These are phyloP conservation scores for Microtus montanus DNA, from an alignment of 2,113 vertebrate species.

Conservation along the genomic window DNA sequence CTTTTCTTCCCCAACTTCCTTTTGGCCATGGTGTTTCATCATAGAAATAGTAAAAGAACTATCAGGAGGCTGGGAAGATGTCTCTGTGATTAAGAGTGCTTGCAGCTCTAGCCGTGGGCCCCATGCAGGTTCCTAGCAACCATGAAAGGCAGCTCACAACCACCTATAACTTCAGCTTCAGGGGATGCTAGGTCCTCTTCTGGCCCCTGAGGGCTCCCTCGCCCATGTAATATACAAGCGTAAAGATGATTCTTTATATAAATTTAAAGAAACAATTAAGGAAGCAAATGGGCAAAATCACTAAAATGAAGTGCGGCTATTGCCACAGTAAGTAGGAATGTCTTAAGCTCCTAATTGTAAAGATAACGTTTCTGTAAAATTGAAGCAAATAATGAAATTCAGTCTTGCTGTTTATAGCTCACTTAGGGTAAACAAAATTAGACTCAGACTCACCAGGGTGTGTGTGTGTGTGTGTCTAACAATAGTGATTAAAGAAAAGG, in stretches of 20 bases:
- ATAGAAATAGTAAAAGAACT: too few relatives aligned
- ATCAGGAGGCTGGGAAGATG: too few relatives aligned
- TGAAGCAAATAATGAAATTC: background rate
- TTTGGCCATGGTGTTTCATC: background rate
- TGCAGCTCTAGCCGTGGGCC: too few relatives aligned
- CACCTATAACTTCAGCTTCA: background rate
- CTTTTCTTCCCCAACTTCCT: background rate
- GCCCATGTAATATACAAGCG: background rate
- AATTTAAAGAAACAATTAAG: background rate
- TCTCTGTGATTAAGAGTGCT: too few relatives aligned
- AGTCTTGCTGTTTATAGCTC: background rate
- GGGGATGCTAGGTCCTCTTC: too few relatives aligned
- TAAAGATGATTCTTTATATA: background rate
- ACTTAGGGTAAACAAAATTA: background rate
- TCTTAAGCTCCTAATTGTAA: background rate
- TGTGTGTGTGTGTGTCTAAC: background rate
- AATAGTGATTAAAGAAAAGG: background rate
- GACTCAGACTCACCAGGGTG: background rate
- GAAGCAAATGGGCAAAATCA: background rate
- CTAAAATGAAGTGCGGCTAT: background rate
- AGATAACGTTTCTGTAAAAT: background rate
- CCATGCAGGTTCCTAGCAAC: too few relatives aligned
- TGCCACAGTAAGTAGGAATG: background rate
- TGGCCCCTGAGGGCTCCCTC: background rate
- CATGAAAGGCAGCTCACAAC: too few relatives aligned